A percentile compares a stretch with the other conserved stretches of the same genome.
These are phyloP conservation scores for Synergus laeviventris DNA, from an alignment of 2,888 invertebrate species.

Conservation along the genomic window DNA sequence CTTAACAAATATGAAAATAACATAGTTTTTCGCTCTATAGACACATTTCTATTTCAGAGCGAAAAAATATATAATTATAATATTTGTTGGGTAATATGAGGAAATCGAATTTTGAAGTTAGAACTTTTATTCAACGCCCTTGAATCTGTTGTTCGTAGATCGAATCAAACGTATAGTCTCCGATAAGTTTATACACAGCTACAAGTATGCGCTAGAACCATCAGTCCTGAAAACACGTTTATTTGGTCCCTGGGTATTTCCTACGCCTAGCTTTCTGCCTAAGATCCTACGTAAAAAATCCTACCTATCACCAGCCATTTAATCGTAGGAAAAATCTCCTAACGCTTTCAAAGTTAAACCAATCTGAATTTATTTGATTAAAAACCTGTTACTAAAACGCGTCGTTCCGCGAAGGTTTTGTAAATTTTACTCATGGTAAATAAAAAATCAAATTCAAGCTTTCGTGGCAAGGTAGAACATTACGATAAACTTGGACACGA, in stretches of 20 bases:
- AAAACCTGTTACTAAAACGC: no score
- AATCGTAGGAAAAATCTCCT: neutral
- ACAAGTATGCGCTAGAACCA: constrained; percentile 73
- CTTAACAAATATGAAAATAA: no score
- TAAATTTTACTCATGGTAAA: neutral
- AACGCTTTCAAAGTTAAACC: neutral
- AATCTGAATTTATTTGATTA: neutral
- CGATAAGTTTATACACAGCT: constrained; percentile 60
- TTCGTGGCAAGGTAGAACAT: constrained; percentile 27
- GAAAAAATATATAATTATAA: no score
- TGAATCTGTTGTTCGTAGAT: neutral
- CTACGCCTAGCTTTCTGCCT: constrained; percentile 58
- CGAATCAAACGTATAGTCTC: constrained; percentile 60
- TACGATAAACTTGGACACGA: constrained; percentile 39
- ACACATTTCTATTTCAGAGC: no score
- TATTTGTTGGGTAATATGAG: no score
- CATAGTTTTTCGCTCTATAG: no score
- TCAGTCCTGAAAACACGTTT: constrained; percentile 69
- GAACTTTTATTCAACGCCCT: no score
- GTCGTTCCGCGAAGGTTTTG: no score
- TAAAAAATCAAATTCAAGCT: neutral
- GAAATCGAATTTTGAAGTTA: no score
- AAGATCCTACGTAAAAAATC: constrained; percentile 54
- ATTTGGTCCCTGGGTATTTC: constrained; percentile 72
- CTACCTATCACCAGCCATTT: constrained; percentile 56